Evolutionary conservation across 2,888 invertebrate species (phyloP).

Genomic region (Flexamia atlantica): DNA sequence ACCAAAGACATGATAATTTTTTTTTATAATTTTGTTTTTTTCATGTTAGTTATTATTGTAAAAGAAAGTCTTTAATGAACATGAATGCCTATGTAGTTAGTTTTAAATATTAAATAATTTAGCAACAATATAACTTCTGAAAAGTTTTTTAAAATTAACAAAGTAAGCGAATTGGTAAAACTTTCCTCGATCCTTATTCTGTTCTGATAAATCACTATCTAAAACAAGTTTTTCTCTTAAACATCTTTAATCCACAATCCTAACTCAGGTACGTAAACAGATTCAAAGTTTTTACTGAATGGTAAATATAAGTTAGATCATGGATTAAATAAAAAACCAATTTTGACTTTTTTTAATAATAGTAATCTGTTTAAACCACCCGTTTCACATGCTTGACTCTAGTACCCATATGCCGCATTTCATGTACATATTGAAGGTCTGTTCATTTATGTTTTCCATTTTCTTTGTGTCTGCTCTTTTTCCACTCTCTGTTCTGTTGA

Average conservation of each 20-base stretch:
- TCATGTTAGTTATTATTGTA: no score
- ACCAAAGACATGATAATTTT: no score
- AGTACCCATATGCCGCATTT: slow-evolving; percentile 36
- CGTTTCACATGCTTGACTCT: slow-evolving; percentile 3
- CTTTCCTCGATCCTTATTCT: not conserved
- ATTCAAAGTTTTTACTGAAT: not conserved
- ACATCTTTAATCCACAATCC: not conserved
- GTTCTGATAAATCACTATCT: no score
- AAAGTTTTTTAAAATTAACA: no score
- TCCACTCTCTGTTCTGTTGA: slow-evolving; percentile 46
- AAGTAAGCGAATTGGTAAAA: no score
- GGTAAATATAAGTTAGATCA: not conserved
- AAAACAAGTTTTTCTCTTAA: no score
- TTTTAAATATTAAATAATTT: no score
- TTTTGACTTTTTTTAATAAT: not conserved
- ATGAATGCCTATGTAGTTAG: no score
- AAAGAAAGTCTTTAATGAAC: no score
- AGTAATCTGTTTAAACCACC: not conserved
- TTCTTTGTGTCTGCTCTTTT: slow-evolving; percentile 45
- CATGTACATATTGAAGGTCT: slow-evolving; percentile 27
- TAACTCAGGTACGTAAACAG: not conserved
- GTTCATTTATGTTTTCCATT: slow-evolving; percentile 36
- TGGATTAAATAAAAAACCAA: not conserved
- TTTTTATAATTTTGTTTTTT: no score
- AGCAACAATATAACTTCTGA: no score